Conservation (phyloP, 1,140 invertebrate genomes). For the Neodiprion lecontei region DNA sequence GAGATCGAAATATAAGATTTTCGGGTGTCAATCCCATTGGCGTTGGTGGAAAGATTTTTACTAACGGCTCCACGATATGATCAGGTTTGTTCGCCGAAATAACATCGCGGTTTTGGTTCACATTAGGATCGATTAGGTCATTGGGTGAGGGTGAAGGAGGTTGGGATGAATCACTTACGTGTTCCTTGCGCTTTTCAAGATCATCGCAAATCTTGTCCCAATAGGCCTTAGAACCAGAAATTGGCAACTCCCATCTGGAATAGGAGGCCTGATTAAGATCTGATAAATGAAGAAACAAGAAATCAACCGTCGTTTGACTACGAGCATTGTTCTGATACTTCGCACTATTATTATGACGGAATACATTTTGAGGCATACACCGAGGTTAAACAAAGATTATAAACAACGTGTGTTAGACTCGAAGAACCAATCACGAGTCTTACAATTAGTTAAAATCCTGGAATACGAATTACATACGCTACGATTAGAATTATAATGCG, state of each 20-base stretch:
- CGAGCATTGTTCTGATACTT: no score
- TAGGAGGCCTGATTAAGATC: not conserved
- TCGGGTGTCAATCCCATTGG: not conserved
- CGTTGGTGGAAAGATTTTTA: slow-evolving; percentile 19
- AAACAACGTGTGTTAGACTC: not conserved
- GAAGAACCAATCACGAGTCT: not conserved
- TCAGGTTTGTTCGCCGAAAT: not conserved
- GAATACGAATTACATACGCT: not conserved
- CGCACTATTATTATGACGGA: no score
- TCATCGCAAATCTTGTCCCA: slow-evolving; percentile 39
- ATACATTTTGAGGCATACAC: no score
- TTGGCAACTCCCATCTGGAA: slow-evolving; percentile 41
- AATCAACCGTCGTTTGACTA: no score
- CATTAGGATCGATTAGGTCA: not conserved
- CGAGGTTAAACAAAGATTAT: no score
- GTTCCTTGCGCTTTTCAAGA: slow-evolving; percentile 26
- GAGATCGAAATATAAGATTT: not conserved
- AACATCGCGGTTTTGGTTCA: slow-evolving; percentile 9
- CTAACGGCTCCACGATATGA: slow-evolving; percentile 4
- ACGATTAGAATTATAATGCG: not conserved
- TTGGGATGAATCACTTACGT: not conserved
- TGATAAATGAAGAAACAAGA: no score
- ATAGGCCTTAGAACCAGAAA: slow-evolving; percentile 31
- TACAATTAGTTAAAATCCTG: not conserved
- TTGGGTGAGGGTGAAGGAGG: not conserved